Evolutionary conservation across 2,797 vertebrate species (phyloP), one percentile per base, ranked within the genome.

Genomic region (Semotilus atromaculatus): DNA sequence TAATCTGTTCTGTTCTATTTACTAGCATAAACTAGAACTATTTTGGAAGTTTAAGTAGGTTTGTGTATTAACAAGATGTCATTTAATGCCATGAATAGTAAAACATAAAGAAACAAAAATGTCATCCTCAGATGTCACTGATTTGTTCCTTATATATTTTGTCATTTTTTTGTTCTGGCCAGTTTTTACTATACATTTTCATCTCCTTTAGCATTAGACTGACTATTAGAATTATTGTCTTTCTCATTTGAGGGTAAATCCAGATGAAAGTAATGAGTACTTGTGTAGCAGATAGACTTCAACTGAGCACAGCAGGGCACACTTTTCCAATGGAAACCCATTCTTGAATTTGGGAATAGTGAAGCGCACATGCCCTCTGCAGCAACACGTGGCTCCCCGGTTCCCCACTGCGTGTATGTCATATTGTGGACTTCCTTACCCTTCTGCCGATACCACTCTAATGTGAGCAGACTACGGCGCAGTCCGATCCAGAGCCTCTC

Each of bases 401-500:
- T 0, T 1, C 2, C 86, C 94, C 95, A 96, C 81, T 85, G 77
- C 34, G 90, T 88, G 16, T 71, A 10, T 0, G 0, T 2, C 18
- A 93, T 51, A 0, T 18, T 0, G 0, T 7, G 1, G 0, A 0
- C 0, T 48, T 23, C 87, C 16, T 64, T n/a, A 71, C 67, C 83
- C 19, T 8, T 26, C 7, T 93, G 53, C 94, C 93, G 93, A 91
- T 94, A 95, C 94, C 94, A 95, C 1, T 89, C 43, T 0, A 91
- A 91, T 0, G 68, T 92, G 62, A 75, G 31, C 7, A 93, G 88
- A 83, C 90, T 92, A 3, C 90, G 91, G 0, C 94, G 90, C 87
- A 94, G 68, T n/a, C 94, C 94, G 5, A 96, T 92, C 95, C 95
- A 96, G 6, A 84, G 78, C 1, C 79, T 5, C 14, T 40, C 11